Base-by-base conservation (phyloP, 2,888 invertebrate genomes). In the Chaetoderma sp. region DNA sequence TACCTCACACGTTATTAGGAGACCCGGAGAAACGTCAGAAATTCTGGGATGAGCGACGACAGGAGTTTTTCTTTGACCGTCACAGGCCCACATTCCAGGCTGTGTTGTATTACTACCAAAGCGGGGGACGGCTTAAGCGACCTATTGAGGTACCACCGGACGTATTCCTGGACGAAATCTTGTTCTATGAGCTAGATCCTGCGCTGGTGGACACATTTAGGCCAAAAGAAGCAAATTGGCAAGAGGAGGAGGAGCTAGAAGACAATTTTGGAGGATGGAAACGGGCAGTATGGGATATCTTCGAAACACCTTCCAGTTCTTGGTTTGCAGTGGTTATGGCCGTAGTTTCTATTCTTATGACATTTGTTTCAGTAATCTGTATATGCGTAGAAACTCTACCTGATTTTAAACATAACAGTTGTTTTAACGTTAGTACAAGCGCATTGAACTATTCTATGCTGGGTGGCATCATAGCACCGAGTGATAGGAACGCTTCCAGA, bases 311-410 rank as follows among this genome's bases (percentile, higher is more conserved):
- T 2, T 87, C 87, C 61, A 83, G 84, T 32, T 87, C 87, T 0
- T 33, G 80, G 0, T 64, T 75, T 2, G 88, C 88, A 28, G 79
- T 83, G 36, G 74, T 87, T 8, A 72, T 87, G 60, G 88, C 88
- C 4, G 79, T 86, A 36, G 64, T 87, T 3, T 87, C 87, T 10
- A 81, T 88, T 18, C 67, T 78, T 3, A 86, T 88, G 54, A 88
- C 88, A 63, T 68, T 88, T 57, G 74, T 84, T 18, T 87, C 87
- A 1, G 86, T 88, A 21, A 83, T 87, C 4, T 84, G 83, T 13
- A 88, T 88, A 75, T 88, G 88, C 68, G 73, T 88, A 66, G 88
- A 88, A 70, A 89, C 88, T 1, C 73, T 88, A n/a, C 88, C 88
- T 2, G 73, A 72, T n/a, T 49, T 18, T 8, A 49, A 8, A 13